Base-by-base conservation (phyloP, 2,113 vertebrate genomes). In the Baryphthengus martii region DNA sequence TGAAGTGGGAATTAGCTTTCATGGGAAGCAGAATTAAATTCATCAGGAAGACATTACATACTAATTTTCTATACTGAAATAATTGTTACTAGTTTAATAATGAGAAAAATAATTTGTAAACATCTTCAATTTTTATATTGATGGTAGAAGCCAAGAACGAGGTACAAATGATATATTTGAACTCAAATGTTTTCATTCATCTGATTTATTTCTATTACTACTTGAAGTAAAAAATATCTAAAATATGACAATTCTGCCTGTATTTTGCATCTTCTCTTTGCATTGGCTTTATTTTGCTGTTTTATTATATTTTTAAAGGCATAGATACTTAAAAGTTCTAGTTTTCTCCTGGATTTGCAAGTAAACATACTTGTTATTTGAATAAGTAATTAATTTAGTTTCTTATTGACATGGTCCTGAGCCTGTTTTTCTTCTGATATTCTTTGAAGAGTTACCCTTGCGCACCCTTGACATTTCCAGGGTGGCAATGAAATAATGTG, bases 381-480 rank as follows among this genome's bases (percentile, higher is more conserved):
- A 96, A 85, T 92, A 83, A 92, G 88, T 73, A 66, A 42, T 49
- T 84, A 90, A 92, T 93, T 96, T 74, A 85, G 39, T 94, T 93
- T 93, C 92, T 63, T 75, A 44, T 29, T 74, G 65, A 53, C 28
- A 13, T 53, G 49, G 49, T 89, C 26, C 29, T 20, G 33, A 90
- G 74, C 35, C n/a, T 67, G 40, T 33, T 73, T 82, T 81, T 83
- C 50, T 89, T 71, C 70, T 79, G 70, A 67, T 63, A 50, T 59
- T 71, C 87, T 95, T 94, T 89, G 80, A 94, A 94, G 91, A 89
- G 44, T 78, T 74, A 50, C 37, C 66, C 40, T 88, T 65, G 4
- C 14, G 45, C 56, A 89, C 62, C 83, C 77, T 67, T 95, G 95
- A 95, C 96, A 95, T 96, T 97, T 95, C 72, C 78, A 73, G 28